Evolutionary conservation across 2,888 invertebrate genomes (phyloP).

Genomic region (Athripsodes cinereus): DNA sequence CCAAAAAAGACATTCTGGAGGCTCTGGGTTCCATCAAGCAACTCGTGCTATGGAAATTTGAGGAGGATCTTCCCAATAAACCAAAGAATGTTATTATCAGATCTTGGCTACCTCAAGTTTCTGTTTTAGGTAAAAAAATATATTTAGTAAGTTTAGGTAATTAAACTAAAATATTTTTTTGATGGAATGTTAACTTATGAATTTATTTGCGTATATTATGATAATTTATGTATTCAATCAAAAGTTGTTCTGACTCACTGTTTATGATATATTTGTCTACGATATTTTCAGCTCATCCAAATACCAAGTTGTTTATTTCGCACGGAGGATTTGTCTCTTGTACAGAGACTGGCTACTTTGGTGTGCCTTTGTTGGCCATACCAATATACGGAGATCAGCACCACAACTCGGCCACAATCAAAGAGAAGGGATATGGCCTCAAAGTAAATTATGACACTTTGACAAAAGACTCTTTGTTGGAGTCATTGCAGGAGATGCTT

Average conservation of each 20-base stretch:
- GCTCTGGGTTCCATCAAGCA: conserved; percentile 42
- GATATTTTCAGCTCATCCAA: conserved; percentile 34
- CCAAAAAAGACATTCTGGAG: conserved; percentile 34
- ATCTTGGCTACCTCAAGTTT: conserved; percentile 42
- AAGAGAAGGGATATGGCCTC: conserved; percentile 30
- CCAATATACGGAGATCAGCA: conserved; percentile 33
- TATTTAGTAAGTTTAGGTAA: background rate
- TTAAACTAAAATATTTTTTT: background rate
- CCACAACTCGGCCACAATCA: conserved; percentile 31
- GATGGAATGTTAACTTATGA: background rate
- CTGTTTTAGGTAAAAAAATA: conserved; percentile 35
- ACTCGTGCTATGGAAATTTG: conserved; percentile 46
- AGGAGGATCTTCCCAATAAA: conserved; percentile 33
- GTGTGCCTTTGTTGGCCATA: conserved; percentile 36
- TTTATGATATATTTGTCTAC: background rate
- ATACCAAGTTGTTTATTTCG: conserved; percentile 44
- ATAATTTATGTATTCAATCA: background rate
- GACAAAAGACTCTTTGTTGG: conserved; percentile 30
- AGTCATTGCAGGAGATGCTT: conserved; percentile 30
- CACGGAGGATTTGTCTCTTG: conserved; percentile 51
- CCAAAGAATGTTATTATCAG: conserved; percentile 42
- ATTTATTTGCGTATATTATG: background rate
- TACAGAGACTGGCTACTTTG: conserved; percentile 43
- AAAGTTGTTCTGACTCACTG: background rate
- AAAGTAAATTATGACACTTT: conserved; percentile 31